Conservation (phyloP, 2,113 vertebrate species). For the Lethenteron camtschaticum region DNA sequence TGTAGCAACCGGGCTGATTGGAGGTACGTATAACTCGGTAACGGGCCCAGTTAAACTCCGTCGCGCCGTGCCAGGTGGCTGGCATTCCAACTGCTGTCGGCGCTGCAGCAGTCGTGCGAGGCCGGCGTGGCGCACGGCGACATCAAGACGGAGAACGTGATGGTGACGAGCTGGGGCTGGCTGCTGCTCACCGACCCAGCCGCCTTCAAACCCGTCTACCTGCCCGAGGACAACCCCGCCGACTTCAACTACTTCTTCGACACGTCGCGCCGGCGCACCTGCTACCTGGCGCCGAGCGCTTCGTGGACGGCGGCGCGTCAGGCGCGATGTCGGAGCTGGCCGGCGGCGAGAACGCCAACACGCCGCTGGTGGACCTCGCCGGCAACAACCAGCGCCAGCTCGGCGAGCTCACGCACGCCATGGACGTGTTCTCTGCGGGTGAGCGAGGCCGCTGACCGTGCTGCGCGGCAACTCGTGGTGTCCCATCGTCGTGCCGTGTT, state of each 20-base stretch:
- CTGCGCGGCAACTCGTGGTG: too few relatives aligned
- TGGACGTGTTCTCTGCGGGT: conserved; percentile 99
- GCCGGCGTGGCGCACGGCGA: conserved; percentile 84
- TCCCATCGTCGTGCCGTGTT: too few relatives aligned
- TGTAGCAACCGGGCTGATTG: too few relatives aligned
- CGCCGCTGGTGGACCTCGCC: conserved; percentile 66
- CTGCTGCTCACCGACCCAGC: conserved; percentile 86
- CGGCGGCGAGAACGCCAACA: conserved; percentile 46
- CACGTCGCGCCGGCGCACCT: conserved; percentile 67
- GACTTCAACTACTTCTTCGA: conserved; percentile 99
- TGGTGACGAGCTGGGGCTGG: conserved; percentile 99
- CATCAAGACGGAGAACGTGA: conserved; percentile 92
- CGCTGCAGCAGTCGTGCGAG: conserved; percentile 75
- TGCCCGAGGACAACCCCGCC: conserved; percentile 89
- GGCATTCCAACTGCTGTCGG: conserved; percentile 78
- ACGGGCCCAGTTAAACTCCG: background rate
- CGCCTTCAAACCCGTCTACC: conserved; percentile 85
- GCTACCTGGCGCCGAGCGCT: conserved; percentile 80
- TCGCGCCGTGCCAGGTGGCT: conserved; percentile 34
- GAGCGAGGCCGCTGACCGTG: too few relatives aligned
- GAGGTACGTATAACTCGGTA: too few relatives aligned
- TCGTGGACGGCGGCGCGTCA: conserved; percentile 81
- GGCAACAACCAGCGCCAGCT: conserved; percentile 70
- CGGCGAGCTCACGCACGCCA: conserved; percentile 65
- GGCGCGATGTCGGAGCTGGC: conserved; percentile 40